phyloP scores from a whole-genome alignment of 2,113 vertebrate species.

The Eolophus roseicapilla region DNA sequence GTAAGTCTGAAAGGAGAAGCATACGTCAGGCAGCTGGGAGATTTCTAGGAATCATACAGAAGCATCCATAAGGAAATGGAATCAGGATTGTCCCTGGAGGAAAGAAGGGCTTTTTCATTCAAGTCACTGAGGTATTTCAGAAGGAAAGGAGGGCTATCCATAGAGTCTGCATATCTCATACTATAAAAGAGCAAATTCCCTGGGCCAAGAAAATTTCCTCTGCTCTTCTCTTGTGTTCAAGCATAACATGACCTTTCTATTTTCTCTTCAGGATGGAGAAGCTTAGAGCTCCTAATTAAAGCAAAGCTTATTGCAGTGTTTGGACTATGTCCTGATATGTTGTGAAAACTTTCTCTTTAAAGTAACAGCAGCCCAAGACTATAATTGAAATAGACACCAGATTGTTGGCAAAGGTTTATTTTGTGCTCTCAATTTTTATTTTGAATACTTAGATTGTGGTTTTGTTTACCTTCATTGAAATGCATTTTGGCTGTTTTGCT shows the following conservation, averaged over 20 bases:
- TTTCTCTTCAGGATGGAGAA: neutral
- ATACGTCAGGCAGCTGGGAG: neutral
- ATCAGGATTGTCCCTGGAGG: neutral
- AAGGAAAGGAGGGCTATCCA: neutral
- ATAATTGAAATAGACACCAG: neutral
- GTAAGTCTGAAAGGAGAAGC: neutral
- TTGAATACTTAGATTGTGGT: neutral
- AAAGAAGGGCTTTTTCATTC: neutral
- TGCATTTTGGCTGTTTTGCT: neutral
- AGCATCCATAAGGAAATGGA: neutral
- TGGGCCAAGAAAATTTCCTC: neutral
- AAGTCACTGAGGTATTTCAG: neutral
- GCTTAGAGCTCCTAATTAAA: neutral
- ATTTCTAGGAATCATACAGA: neutral
- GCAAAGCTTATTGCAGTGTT: neutral
- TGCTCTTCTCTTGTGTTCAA: neutral
- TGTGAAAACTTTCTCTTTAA: neutral
- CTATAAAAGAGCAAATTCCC: neutral
- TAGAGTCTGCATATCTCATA: neutral
- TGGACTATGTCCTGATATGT: neutral
- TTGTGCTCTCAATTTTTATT: neutral
- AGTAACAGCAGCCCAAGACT: neutral
- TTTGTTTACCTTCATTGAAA: constrained; percentile 19
- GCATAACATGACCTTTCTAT: neutral
- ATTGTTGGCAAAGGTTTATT: neutral